Percentiles rank a stretch among this genome's conserved stretches.
Evolutionary conservation across 2,888 invertebrate species (phyloP).

Genomic region (Eugnorisma glareosa): DNA sequence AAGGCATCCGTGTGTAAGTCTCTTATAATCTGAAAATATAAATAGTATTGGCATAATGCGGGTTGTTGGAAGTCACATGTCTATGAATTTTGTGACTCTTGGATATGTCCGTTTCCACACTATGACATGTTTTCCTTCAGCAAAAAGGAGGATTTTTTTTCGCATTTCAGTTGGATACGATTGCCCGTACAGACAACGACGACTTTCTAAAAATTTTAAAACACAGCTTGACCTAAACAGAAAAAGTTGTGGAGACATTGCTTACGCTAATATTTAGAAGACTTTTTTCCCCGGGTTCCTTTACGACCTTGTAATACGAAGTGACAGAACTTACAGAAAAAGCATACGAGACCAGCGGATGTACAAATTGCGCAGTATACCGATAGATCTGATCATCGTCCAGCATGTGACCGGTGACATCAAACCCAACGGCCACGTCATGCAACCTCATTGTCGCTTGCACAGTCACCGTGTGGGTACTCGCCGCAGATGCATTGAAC

Average conservation of each 20-base stretch:
- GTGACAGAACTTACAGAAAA: constrained; percentile 73
- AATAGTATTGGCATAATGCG: neutral
- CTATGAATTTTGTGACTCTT: neutral
- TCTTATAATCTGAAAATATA: constrained; percentile 72
- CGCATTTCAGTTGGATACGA: neutral
- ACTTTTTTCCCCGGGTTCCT: neutral
- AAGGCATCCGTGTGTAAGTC: constrained; percentile 70
- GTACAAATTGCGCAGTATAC: constrained; percentile 72
- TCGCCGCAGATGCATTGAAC: constrained; percentile 54
- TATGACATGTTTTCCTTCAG: neutral
- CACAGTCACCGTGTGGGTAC: constrained; percentile 69
- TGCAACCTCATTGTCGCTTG: constrained; percentile 75
- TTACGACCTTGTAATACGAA: neutral
- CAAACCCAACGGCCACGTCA: constrained; percentile 77
- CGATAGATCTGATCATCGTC: constrained; percentile 50
- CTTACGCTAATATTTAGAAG: neutral
- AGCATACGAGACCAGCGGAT: constrained; percentile 71
- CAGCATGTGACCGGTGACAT: constrained; percentile 72
- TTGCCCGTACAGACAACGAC: neutral
- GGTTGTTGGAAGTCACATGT: neutral
- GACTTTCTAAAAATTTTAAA: neutral
- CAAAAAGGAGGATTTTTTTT: neutral
- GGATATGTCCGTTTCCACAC: neutral
- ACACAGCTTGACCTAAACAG: neutral
- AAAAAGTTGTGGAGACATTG: neutral